A percentile compares a stretch with the other conserved stretches of the same genome.
Evolutionary conservation across 2,888 invertebrate genomes (phyloP).

Genomic region (Coelinius sp.): DNA sequence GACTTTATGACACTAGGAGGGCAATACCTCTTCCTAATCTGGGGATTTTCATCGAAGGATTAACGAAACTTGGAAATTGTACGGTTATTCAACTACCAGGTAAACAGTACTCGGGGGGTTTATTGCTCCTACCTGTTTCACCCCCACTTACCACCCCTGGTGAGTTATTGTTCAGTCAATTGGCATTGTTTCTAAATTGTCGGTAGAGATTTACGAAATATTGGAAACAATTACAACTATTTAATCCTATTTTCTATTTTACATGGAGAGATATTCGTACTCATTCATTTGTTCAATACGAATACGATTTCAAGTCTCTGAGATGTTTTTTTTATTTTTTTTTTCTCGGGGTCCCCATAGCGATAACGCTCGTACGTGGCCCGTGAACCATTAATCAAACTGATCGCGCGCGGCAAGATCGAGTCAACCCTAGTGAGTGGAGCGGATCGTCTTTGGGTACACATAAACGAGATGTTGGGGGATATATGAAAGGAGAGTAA

Average conservation of each 20-base stretch:
- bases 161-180: not conserved
- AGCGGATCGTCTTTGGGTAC: not conserved
- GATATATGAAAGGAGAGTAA: constrained; percentile 20
- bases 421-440: constrained; percentile 46
- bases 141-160: not conserved
- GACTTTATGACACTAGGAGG: constrained; percentile 22
- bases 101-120: constrained; percentile 33
- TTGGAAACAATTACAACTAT: not conserved
- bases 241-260: constrained; percentile 48
- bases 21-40: not conserved
- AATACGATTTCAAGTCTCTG: constrained; percentile 51
- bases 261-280: constrained; percentile 39
- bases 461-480: not conserved
- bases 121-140: constrained; percentile 1
- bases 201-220: not conserved
- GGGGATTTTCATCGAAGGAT: constrained; percentile 7
- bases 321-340: constrained; percentile 2
- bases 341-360: constrained; percentile 45
- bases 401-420: constrained; percentile 49
- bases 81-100: constrained; percentile 36
- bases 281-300: too few species aligned
- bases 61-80: not conserved
- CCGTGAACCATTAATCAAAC: constrained; percentile 57
- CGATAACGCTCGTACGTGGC: constrained; percentile 56
- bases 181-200: not conserved